Conservation (phyloP, 2,113 vertebrate species). For the Sylvia atricapilla region DNA sequence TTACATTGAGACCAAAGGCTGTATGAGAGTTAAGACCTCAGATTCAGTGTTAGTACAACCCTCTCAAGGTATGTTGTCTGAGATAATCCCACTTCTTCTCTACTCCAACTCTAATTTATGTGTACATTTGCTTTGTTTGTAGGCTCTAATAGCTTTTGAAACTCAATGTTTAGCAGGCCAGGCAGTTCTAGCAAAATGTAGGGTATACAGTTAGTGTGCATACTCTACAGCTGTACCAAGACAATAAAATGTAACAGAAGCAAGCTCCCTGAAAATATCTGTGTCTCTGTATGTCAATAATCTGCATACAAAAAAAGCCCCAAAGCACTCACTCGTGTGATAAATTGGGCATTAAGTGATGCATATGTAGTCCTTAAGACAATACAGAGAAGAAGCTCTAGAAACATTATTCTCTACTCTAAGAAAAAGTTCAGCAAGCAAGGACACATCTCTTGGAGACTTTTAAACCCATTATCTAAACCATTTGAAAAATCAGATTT, state of each 20-base stretch:
- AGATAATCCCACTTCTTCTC: not conserved
- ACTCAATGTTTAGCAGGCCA: not conserved
- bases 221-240: not conserved
- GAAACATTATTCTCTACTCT: not conserved
- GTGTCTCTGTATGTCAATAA: slow-evolving; percentile 16
- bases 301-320: slow-evolving; percentile 48
- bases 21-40: not conserved
- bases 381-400: not conserved
- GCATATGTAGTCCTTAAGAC: not conserved
- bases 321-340: not conserved
- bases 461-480: slow-evolving; percentile 47
- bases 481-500: slow-evolving; percentile 3
- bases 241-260: slow-evolving; percentile 1
- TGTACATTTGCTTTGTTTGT: not conserved
- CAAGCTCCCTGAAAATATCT: slow-evolving; percentile 12
- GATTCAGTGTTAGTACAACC: not conserved
- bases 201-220: not conserved
- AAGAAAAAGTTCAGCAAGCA: not conserved
- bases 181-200: not conserved
- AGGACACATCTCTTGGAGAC: not conserved
- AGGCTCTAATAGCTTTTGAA: not conserved
- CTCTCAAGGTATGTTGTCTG: not conserved
- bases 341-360: not conserved
- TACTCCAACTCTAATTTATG: not conserved
- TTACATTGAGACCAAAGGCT: not conserved